Evolutionary conservation across 2,888 invertebrate species (phyloP).

Genomic region (Cordylochernes scorpioides): DNA sequence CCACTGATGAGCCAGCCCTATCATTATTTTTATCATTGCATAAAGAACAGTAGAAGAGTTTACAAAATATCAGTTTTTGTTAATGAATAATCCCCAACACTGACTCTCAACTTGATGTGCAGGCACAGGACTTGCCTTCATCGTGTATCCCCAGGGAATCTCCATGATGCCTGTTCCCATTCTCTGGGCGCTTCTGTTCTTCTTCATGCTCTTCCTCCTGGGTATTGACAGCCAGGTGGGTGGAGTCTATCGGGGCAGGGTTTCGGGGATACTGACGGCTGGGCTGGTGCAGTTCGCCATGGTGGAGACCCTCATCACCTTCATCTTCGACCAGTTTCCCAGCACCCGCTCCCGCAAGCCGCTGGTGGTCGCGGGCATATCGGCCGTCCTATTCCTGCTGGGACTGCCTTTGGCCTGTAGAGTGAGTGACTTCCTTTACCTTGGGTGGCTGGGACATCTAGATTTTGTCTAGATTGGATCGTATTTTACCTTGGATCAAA

Average conservation of each 20-base stretch:
- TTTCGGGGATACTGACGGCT: too few relatives aligned
- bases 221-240: constrained; percentile 13
- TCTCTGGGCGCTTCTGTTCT: constrained; percentile 13
- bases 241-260: too few relatives aligned
- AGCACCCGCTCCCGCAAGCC: constrained; percentile 10
- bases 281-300: constrained; percentile 10
- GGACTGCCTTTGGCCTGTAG: constrained; percentile 12
- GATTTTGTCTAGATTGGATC: too few relatives aligned
- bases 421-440: constrained; percentile 7
- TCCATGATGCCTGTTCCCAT: constrained; percentile 12
- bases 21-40: too few relatives aligned
- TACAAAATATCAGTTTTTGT: too few relatives aligned
- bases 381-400: constrained; percentile 8
- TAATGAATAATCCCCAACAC: too few relatives aligned
- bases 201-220: constrained; percentile 13
- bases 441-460: constrained; percentile 6
- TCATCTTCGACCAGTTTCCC: constrained; percentile 12
- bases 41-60: too few relatives aligned
- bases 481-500: too few relatives aligned
- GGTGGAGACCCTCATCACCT: constrained; percentile 14
- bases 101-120: too few relatives aligned
- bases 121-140: constrained; percentile 14
- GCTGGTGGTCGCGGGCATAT: constrained; percentile 6
- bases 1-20: too few relatives aligned
- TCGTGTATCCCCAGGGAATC: constrained; percentile 13